Percentiles rank a stretch among this genome's conserved stretches.
phyloP scores from a whole-genome alignment of 1,140 invertebrate genomes.

The Pseudachorutes palmiensis region DNA sequence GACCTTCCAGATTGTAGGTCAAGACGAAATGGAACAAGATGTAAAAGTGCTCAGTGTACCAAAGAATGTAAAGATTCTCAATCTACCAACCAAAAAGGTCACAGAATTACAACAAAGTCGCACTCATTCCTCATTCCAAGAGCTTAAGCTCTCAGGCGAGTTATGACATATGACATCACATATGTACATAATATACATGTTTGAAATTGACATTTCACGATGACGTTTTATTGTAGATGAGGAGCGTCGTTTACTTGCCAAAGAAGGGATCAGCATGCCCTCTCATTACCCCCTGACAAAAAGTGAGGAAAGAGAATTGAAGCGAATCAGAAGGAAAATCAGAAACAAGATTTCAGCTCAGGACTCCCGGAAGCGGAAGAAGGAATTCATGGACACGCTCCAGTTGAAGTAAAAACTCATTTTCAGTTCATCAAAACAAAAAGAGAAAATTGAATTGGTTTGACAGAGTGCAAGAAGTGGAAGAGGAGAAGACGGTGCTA shows the following conservation, averaged over 20 bases:
- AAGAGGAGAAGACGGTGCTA: conserved; percentile 71
- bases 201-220: no score
- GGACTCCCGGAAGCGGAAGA: conserved; percentile 83
- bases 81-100: not conserved
- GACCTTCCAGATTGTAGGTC: conserved; percentile 27
- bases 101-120: not conserved
- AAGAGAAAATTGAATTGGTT: no score
- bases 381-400: conserved; percentile 82
- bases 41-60: not conserved
- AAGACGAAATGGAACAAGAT: conserved; percentile 12
- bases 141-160: conserved; percentile 25
- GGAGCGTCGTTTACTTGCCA: conserved; percentile 69
- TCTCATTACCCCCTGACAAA: conserved; percentile 77
- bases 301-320: conserved; percentile 77
- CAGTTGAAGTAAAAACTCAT: not conserved
- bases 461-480: conserved; percentile 68
- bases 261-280: conserved; percentile 73
- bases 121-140: conserved; percentile 20
- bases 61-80: not conserved
- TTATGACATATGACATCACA: not conserved
- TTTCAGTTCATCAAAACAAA: no score
- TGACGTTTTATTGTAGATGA: no score
- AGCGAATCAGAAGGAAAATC: conserved; percentile 81
- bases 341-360: conserved; percentile 91
- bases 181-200: no score